Conservation (phyloP, 2,113 vertebrate species). For the Tiliqua scincoides region DNA sequence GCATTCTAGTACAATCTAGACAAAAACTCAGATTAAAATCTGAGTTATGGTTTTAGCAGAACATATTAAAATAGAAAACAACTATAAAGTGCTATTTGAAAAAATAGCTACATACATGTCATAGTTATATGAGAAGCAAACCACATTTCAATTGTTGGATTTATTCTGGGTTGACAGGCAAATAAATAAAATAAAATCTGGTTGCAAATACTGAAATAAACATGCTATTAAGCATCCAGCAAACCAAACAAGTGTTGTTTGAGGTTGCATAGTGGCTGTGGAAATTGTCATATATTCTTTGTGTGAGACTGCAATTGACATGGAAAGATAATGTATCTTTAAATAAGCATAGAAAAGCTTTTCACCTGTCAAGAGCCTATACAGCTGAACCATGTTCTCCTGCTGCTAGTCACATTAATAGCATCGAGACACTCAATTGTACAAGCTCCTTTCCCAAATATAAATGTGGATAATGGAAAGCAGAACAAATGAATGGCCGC, state of each 20-base stretch:
- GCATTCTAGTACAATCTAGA: neutral
- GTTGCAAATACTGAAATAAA: slow-evolving; percentile 32
- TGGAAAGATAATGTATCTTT: neutral
- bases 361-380: neutral
- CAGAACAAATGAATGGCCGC: neutral
- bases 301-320: neutral
- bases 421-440: neutral
- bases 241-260: slow-evolving; percentile 7
- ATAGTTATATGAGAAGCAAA: neutral
- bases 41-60: neutral
- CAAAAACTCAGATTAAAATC: no score
- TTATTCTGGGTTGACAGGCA: neutral
- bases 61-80: slow-evolving; percentile 27
- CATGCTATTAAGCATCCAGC: neutral
- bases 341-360: slow-evolving; percentile 3
- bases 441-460: neutral
- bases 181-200: neutral
- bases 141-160: neutral
- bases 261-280: slow-evolving; percentile 2
- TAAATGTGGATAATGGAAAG: neutral
- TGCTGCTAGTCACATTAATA: neutral
- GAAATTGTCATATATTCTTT: slow-evolving; percentile 11
- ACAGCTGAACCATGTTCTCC: neutral
- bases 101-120: slow-evolving; percentile 5
- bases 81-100: neutral